Percentiles rank a stretch among this genome's conserved stretches.
phyloP scores from a whole-genome alignment of 2,797 vertebrate species.

The Meriones psammophilus region DNA sequence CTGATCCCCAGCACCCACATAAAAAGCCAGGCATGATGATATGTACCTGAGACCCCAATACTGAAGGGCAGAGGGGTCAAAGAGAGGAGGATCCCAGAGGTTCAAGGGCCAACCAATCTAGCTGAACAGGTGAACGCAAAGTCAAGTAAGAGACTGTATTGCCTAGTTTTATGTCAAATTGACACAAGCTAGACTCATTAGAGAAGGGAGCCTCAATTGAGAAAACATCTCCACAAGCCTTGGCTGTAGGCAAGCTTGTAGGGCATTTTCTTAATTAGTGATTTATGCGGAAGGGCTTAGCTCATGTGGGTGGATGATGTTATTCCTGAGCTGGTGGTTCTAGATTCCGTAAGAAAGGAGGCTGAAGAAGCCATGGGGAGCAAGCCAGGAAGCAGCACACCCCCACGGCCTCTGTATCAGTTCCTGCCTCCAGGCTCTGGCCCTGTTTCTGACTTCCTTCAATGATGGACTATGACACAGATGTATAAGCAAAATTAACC shows the following conservation, averaged over 20 bases:
- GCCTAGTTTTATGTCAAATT: not conserved
- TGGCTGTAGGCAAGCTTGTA: not conserved
- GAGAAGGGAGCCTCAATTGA: not conserved
- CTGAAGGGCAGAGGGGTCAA: not conserved
- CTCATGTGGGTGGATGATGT: too few species aligned
- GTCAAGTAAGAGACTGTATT: not conserved
- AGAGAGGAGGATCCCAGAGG: not conserved
- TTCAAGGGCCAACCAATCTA: not conserved
- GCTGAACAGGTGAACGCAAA: not conserved
- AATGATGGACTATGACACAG: not conserved
- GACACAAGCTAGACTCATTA: not conserved
- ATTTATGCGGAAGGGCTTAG: not conserved
- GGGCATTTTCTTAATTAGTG: not conserved
- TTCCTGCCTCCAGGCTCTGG: not conserved
- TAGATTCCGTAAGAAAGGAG: not conserved
- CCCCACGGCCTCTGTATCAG: not conserved
- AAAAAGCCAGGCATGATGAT: not conserved
- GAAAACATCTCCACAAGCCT: not conserved
- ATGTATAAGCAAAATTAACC: too few species aligned
- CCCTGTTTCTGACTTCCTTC: not conserved
- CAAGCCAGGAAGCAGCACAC: not conserved
- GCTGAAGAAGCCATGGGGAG: not conserved
- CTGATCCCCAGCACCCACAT: not conserved
- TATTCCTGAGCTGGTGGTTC: not conserved
- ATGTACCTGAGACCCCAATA: not conserved